A percentile compares a stretch with the other conserved stretches of the same genome.
These are phyloP conservation scores for Eristalis pertinax DNA, from an alignment of 2,888 invertebrate genomes.

Conservation along the genomic window DNA sequence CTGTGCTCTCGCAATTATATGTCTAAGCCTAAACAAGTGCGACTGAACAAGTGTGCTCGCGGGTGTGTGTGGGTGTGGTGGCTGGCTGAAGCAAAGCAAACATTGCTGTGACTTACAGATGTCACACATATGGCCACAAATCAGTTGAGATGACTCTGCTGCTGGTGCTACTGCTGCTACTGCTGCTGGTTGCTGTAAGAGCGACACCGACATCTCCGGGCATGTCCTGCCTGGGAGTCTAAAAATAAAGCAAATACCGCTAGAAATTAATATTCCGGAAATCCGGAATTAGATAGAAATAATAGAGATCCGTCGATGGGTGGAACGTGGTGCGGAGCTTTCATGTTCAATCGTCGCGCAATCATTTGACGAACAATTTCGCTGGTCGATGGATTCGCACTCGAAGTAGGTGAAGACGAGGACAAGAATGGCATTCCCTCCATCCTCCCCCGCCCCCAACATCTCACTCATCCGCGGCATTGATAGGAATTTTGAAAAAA, in stretches of 20 bases:
- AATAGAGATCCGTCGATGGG: neutral
- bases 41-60: neutral
- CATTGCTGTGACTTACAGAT: conserved; percentile 11
- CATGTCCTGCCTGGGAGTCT: conserved; percentile 38
- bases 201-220: neutral
- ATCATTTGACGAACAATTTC: neutral
- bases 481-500: neutral
- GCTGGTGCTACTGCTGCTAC: neutral
- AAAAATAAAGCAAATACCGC: conserved; percentile 51
- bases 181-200: neutral
- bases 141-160: neutral
- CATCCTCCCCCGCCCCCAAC: no score
- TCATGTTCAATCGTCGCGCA: conserved; percentile 13
- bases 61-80: neutral
- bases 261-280: conserved; percentile 42
- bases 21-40: neutral
- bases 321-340: neutral
- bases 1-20: neutral
- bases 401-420: neutral
- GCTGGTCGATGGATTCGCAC: neutral
- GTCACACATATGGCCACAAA: conserved; percentile 2
- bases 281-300: conserved; percentile 55
- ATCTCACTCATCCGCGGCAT: no score
- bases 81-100: neutral
- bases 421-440: neutral